phyloP scores from a whole-genome alignment of 2,888 invertebrate genomes.

The Drosophila tripunctata region DNA sequence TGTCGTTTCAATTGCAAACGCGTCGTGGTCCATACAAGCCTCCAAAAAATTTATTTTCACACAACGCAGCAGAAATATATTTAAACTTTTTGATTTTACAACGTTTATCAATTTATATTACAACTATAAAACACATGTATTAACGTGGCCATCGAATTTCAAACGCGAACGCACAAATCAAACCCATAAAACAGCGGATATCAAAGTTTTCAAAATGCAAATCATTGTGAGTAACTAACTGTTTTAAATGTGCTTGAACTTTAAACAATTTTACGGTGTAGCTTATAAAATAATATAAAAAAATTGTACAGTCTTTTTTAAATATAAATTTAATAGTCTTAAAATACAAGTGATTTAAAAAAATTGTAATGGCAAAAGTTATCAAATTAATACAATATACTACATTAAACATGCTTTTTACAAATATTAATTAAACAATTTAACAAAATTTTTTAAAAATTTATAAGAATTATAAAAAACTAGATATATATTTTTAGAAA shows the following conservation, averaged over 20 bases:
- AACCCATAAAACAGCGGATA: constrained; percentile 35
- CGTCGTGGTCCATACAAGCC: constrained; percentile 47
- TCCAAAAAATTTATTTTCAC: constrained; percentile 4
- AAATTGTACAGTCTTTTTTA: no score
- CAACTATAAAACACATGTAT: constrained; percentile 1
- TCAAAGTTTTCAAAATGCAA: constrained; percentile 56
- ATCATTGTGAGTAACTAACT: constrained; percentile 62
- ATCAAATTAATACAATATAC: no score
- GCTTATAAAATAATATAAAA: no score
- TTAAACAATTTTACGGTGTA: background rate
- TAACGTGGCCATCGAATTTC: constrained; percentile 25
- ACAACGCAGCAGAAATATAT: constrained; percentile 34
- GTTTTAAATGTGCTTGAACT: constrained; percentile 2
- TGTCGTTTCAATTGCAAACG: constrained; percentile 71
- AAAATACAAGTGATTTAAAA: no score
- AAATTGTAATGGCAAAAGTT: no score
- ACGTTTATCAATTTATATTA: constrained; percentile 24
- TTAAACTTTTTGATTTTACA: constrained; percentile 56
- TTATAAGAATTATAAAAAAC: no score
- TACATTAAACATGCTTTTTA: no score
- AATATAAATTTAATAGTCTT: no score
- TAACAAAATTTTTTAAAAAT: no score
- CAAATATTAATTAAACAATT: no score
- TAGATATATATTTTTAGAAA: no score
- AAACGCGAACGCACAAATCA: constrained; percentile 34